Conservation (phyloP, 2,113 vertebrate genomes). For the Microcebus tavaratra region DNA sequence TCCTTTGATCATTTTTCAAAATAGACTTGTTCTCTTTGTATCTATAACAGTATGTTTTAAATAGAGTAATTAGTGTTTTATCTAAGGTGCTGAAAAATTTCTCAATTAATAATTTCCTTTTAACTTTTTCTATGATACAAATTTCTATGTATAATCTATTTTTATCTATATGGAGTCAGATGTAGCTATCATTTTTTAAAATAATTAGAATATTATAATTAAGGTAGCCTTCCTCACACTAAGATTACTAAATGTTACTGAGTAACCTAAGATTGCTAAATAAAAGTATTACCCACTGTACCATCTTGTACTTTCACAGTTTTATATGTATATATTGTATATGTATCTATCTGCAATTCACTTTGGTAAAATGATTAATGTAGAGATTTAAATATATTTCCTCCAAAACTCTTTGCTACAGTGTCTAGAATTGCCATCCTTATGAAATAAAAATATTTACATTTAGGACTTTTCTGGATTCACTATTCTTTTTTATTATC, state of each 20-base stretch:
- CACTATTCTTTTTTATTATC: background rate
- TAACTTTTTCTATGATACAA: background rate
- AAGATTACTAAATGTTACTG: background rate
- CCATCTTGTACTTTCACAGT: background rate
- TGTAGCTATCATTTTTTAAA: background rate
- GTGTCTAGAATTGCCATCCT: background rate
- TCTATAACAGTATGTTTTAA: background rate
- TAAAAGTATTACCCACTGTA: background rate
- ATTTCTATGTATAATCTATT: background rate
- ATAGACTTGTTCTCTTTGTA: background rate
- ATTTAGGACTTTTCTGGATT: background rate
- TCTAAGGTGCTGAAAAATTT: background rate
- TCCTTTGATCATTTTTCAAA: background rate
- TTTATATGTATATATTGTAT: background rate
- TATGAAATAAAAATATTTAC: background rate
- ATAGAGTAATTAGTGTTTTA: background rate
- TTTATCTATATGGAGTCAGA: background rate
- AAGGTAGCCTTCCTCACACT: background rate
- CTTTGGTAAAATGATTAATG: conserved; percentile 14
- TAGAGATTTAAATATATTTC: background rate
- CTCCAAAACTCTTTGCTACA: background rate
- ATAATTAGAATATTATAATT: background rate
- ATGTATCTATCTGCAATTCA: background rate
- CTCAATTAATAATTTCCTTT: conserved; percentile 25
- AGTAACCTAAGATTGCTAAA: background rate